Evolutionary conservation across 1,140 invertebrate species (phyloP).

Genomic region (Musca vetustissima): DNA sequence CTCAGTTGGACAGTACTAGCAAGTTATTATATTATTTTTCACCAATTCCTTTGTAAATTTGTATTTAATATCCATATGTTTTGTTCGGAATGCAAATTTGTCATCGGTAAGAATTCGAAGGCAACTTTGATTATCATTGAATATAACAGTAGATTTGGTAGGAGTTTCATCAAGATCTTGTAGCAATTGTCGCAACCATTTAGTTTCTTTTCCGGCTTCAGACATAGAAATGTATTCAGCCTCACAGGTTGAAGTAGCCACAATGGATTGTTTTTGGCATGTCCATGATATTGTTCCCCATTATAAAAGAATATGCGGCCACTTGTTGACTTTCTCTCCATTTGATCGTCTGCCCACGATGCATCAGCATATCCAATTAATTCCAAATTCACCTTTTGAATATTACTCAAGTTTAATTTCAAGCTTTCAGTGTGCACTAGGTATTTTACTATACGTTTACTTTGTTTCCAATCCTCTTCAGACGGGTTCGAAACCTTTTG

Average conservation of each 20-base stretch:
- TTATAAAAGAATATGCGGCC: too few species aligned
- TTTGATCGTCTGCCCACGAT: background rate
- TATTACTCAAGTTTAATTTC: too few species aligned
- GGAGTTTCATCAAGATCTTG: background rate
- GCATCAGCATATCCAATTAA: background rate
- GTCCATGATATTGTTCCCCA: background rate
- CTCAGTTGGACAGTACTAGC: too few species aligned
- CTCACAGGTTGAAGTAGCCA: background rate
- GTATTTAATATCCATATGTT: too few species aligned
- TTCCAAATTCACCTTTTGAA: background rate
- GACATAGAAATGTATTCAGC: background rate
- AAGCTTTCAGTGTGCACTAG: background rate
- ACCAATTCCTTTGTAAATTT: too few species aligned
- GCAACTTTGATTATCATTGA: too few species aligned
- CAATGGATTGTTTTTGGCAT: background rate
- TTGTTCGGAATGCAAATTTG: too few species aligned
- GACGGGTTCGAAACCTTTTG: too few species aligned
- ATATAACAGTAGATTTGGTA: too few species aligned
- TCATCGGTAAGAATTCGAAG: too few species aligned
- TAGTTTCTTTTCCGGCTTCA: too few species aligned
- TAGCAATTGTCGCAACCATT: background rate
- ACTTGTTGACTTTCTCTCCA: background rate
- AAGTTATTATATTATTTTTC: too few species aligned
- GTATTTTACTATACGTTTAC: background rate
- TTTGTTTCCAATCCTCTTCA: background rate